Base-by-base conservation (phyloP, 2,797 vertebrate species). In the Anomalospiza imberbis region DNA sequence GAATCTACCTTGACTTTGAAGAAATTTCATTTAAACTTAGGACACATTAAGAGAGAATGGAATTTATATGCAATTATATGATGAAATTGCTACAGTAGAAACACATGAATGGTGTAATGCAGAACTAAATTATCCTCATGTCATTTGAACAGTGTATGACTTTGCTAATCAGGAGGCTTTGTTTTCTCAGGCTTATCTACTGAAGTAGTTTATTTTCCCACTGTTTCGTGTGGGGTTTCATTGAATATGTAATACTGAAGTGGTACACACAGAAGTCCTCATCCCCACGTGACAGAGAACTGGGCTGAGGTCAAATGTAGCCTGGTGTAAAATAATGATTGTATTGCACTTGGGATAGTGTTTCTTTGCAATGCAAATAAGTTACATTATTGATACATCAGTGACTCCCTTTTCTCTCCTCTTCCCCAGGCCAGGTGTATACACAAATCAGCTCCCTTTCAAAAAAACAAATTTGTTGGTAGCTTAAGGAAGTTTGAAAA, bases 161-260 rank as follows among this genome's bases (percentile, higher is more conserved):
- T 57, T 91, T 31, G 36, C 72, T 82, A 57, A 88, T 93, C 77
- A 73, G 61, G 31, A 73, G 25, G 10, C 51, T 85, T 95, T 90
- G 55, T 81, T 94, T 89, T 90, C 53, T 47, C 32, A 55, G 38
- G 36, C 67, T 93, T 96, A 94, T 89, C 91, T 71, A 51, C 50
- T 74, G 53, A 48, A 61, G 95, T 48, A 48, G 74, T 96, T 87
- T 93, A 57, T 93, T 91, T 90, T 96, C 93, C 88, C 80, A 93
- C 77, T 15, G 0, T 74, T 95, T 51, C 80, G 42, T 79, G 57
- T 50, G 47, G 45, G 13, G 38, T 71, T 71, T 50, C 83, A 50
- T 87, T 94, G 83, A 73, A 42, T 74, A 6, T 34, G n/a, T 71
- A 61, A 51, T 82, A 38, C 40, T 94, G 75, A 53, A 95, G 88